Base-by-base conservation (phyloP, 2,888 invertebrate species). In the Steinernema hermaphroditum region DNA sequence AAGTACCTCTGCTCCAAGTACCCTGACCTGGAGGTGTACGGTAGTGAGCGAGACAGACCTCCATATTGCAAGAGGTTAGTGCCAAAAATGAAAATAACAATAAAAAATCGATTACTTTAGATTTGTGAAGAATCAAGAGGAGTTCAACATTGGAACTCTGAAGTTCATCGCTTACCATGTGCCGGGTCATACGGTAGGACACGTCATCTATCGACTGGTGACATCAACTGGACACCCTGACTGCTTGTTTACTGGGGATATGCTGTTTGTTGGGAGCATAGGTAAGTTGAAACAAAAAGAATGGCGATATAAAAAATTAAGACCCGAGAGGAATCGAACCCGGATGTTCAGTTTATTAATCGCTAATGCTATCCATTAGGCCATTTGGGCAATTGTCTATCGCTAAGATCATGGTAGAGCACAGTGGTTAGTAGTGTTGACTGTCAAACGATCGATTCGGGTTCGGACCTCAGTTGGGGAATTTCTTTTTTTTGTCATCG, bases 81-180 rank as follows among this genome's bases (percentile, higher is more conserved):
- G 16, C n/a, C n/a, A n/a, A n/a, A n/a, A n/a, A n/a, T n/a, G n/a
- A n/a, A n/a, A n/a, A n/a, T n/a, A n/a, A n/a, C n/a, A n/a, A n/a
- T n/a, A n/a, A n/a, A n/a, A n/a, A n/a, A n/a, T n/a, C n/a, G 37
- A 12, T 4, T 12, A 12, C 37, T 37, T 37, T n/a, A 46, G 54
- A 54, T 54, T 54, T 27, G 54, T 54, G 12, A 54, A 54, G 54
- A 22, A 54, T 27, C 54, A 54, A 24, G 54, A 54, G 27, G 54
- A 54, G 27, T 54, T 54, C 54, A 2, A 2, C 9, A 54, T 54
- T 16, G 54, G 54, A 4, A 54, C 54, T 2, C 54, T 54, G 6
- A 54, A 54, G 19, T 54, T 54, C 54, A 27, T 54, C 54, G 54
- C 54, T 27, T 54, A 54, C 54, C 54, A 54, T 27, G 54, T 54